phyloP scores from a whole-genome alignment of 37 sponge, comb jelly and placozoan species.

The Geodia barretti region DNA sequence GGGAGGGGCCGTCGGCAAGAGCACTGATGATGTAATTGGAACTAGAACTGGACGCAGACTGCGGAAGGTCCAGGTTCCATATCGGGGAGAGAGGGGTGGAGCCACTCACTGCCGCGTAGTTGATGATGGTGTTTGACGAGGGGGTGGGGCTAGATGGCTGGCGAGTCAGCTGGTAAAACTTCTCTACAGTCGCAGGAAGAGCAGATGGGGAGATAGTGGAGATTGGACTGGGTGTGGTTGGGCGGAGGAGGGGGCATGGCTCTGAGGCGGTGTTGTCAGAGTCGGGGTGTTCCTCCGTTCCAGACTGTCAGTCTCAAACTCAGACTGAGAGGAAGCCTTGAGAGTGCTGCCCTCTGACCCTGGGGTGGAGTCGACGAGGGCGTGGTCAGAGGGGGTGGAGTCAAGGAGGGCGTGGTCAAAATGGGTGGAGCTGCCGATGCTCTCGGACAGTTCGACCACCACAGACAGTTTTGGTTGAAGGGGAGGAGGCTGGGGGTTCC shows the following conservation, averaged over 20 bases:
- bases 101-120: constrained; percentile 30
- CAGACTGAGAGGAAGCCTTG: constrained; percentile 11
- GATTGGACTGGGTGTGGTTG: no score
- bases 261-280: not conserved
- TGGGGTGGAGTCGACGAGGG: no score
- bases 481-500: not conserved
- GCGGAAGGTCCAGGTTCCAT: constrained; percentile 44
- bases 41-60: constrained; percentile 38
- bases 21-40: constrained; percentile 64
- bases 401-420: not conserved
- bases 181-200: not conserved
- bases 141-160: not conserved
- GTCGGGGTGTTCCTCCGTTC: not conserved
- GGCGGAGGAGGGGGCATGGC: not conserved
- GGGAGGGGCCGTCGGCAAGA: not conserved
- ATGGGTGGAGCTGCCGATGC: not conserved
- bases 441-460: constrained; percentile 4
- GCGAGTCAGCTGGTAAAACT: not conserved
- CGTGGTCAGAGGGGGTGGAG: not conserved
- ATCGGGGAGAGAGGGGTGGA: constrained; percentile 64
- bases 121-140: constrained; percentile 50
- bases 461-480: not conserved
- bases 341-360: constrained; percentile 42
- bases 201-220: no score
- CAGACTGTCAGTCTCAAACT: constrained; percentile 43